phyloP scores from a whole-genome alignment of 2,797 vertebrate species.

The Gymnothorax reevesii region DNA sequence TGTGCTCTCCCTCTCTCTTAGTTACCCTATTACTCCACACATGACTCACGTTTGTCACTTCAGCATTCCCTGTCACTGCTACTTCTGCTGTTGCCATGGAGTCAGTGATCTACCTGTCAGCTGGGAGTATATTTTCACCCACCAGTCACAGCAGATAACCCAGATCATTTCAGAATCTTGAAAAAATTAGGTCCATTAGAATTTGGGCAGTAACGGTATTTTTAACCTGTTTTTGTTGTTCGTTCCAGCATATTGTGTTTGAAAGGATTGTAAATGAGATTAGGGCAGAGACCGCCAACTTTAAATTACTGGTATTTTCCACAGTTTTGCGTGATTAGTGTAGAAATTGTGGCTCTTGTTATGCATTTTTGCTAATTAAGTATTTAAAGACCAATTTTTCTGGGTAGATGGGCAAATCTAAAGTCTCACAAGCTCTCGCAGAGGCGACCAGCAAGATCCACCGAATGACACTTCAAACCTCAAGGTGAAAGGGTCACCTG shows the following conservation, averaged over 20 bases:
- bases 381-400: too few relatives aligned
- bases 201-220: too few relatives aligned
- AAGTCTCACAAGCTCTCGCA: not conserved
- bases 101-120: not conserved
- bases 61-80: not conserved
- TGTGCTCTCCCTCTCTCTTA: not conserved
- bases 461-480: not conserved
- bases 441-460: not conserved
- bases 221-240: too few relatives aligned
- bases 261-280: too few relatives aligned
- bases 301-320: too few relatives aligned
- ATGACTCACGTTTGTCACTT: not conserved
- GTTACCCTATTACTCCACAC: not conserved
- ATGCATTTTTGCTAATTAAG: too few relatives aligned
- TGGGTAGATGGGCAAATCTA: too few relatives aligned
- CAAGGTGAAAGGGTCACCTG: not conserved
- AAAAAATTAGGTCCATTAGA: not conserved
- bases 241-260: too few relatives aligned
- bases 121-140: not conserved
- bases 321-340: too few relatives aligned
- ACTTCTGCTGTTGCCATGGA: constrained; percentile 4
- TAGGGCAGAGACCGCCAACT: too few relatives aligned
- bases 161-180: not conserved
- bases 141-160: not conserved
- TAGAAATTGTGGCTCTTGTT: too few relatives aligned